Evolutionary conservation across 2,797 vertebrate species (phyloP).

Genomic region (Enteromius mattozi): DNA sequence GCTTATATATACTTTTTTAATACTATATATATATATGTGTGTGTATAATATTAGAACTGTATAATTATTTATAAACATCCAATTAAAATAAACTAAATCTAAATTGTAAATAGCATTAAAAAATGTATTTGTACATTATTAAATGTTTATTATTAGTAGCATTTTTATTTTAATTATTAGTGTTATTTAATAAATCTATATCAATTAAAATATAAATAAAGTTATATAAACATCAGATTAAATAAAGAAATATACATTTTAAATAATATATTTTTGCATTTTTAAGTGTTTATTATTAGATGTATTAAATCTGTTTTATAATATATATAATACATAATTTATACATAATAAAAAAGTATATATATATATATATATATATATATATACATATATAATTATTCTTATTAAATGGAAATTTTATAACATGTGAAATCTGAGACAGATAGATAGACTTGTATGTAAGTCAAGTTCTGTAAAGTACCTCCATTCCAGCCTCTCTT

Average conservation of each 20-base stretch:
- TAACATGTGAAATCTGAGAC: not conserved
- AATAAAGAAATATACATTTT: too few species aligned
- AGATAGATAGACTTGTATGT: not conserved
- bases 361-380: too few species aligned
- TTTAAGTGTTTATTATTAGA: too few species aligned
- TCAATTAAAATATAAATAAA: too few species aligned
- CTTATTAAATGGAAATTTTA: too few species aligned
- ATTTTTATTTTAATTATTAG: not conserved
- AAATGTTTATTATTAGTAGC: not conserved
- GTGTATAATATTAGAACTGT: not conserved
- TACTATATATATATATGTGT: too few species aligned
- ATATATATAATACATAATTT: too few species aligned
- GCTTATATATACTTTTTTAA: not conserved
- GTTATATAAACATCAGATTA: too few species aligned
- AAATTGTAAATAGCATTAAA: not conserved
- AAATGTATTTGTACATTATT: not conserved
- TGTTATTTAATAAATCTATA: not conserved
- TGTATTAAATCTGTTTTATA: too few species aligned
- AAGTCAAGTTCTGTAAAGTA: constrained; percentile 75
- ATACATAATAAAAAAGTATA: too few species aligned
- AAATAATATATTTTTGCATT: too few species aligned
- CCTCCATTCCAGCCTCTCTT: constrained; percentile 64
- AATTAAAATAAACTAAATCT: not conserved
- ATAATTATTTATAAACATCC: not conserved
- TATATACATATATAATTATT: too few species aligned